Percentiles rank a stretch among this genome's conserved stretches.
Conservation (phyloP, 1,140 invertebrate species). For the Drosophila oshimai region DNA sequence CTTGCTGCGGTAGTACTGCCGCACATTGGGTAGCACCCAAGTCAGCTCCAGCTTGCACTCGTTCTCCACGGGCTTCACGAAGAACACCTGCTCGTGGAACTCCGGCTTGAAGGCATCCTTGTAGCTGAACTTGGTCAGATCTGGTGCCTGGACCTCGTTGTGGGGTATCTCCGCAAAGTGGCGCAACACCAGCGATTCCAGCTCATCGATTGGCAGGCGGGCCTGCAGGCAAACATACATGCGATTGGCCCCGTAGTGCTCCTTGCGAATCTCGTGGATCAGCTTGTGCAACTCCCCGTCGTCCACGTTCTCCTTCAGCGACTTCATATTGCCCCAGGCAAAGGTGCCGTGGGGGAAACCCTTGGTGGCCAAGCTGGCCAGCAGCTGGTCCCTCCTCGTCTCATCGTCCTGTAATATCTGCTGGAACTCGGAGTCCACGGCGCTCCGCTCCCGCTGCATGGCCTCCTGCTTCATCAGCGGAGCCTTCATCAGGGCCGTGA, state of each 20-base stretch:
- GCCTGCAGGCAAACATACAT: conserved; percentile 94
- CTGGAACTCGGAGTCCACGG: conserved; percentile 90
- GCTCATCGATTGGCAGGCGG: conserved; percentile 88
- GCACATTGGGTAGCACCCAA: conserved; percentile 90
- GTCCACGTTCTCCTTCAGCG: conserved; percentile 88
- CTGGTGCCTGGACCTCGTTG: conserved; percentile 85
- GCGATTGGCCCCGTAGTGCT: conserved; percentile 94
- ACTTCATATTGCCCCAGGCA: conserved; percentile 92
- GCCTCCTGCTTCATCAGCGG: conserved; percentile 94
- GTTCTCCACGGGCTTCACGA: conserved; percentile 91
- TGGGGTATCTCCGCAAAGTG: conserved; percentile 87
- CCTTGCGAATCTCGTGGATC: conserved; percentile 90
- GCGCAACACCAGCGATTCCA: conserved; percentile 87
- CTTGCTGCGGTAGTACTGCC: conserved; percentile 88
- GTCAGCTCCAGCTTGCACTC: conserved; percentile 87
- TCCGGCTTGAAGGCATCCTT: conserved; percentile 85
- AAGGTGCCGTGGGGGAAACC: conserved; percentile 91
- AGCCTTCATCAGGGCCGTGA: conserved; percentile 94
- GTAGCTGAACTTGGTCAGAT: conserved; percentile 84
- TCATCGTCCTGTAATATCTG: conserved; percentile 75
- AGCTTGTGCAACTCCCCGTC: conserved; percentile 86
- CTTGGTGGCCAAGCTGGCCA: conserved; percentile 86
- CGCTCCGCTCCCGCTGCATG: conserved; percentile 94
- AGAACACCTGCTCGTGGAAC: conserved; percentile 89
- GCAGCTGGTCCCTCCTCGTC: conserved; percentile 86